Conservation (phyloP, 2,113 vertebrate genomes). For the Hemiprocne comata region DNA sequence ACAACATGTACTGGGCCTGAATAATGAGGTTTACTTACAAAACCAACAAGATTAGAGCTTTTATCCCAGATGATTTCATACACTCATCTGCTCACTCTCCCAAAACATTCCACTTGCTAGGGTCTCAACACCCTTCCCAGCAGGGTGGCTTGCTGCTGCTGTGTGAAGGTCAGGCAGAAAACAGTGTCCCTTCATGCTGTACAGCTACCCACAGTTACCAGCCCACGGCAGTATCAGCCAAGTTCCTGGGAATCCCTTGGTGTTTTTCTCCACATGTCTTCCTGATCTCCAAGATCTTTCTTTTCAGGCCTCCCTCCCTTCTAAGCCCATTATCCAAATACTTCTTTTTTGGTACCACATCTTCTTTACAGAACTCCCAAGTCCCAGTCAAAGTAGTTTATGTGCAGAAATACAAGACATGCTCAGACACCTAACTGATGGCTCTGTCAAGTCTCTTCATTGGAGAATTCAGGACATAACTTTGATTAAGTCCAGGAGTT, state of each 20-base stretch:
- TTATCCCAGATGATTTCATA: neutral
- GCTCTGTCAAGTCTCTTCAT: neutral
- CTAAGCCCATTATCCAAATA: neutral
- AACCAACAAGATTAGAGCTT: neutral
- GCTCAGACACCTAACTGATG: accelerated
- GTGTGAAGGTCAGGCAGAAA: neutral
- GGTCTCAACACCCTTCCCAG: neutral
- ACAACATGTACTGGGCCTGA: neutral
- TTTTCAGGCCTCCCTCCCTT: neutral
- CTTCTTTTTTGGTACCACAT: neutral
- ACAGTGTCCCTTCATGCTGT: accelerated
- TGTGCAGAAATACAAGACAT: neutral
- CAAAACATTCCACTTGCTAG: neutral
- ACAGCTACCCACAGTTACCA: neutral
- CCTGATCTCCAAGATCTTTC: neutral
- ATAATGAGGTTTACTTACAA: neutral
- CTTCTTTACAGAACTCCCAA: neutral
- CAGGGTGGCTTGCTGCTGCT: neutral
- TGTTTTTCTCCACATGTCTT: neutral
- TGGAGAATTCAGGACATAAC: neutral
- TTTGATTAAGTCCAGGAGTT: neutral
- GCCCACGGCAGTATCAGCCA: accelerated
- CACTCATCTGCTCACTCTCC: too few species aligned
- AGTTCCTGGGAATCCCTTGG: neutral
- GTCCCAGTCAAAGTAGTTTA: accelerated